Evolutionary conservation across 2,888 invertebrate genomes (phyloP).

Genomic region (Aethes cnicana): DNA sequence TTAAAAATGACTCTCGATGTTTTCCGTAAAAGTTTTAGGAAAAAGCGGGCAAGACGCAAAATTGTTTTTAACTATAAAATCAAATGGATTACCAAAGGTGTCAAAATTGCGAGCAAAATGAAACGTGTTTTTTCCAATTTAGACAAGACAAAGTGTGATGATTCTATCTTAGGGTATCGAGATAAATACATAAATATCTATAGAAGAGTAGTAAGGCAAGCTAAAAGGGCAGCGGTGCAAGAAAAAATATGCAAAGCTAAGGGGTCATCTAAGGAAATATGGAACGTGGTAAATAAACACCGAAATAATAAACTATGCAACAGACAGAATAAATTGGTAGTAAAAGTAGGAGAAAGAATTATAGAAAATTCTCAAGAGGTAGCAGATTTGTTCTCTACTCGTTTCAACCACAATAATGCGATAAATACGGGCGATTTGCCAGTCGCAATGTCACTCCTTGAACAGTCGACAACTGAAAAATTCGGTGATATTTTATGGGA

Average conservation of each 20-base stretch:
- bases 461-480: neutral
- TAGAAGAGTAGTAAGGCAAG: slow-evolving; percentile 1
- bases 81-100: neutral
- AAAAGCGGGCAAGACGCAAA: neutral
- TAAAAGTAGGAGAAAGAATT: neutral
- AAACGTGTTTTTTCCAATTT: neutral
- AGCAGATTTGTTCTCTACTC: neutral
- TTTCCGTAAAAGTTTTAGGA: neutral
- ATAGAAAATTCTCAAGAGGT: neutral
- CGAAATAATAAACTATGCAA: neutral
- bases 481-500: neutral
- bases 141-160: neutral
- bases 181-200: neutral
- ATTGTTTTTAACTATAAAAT: neutral
- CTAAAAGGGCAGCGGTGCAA: neutral
- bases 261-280: neutral
- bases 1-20: neutral
- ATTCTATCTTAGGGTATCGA: neutral
- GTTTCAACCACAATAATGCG: neutral
- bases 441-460: neutral
- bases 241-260: neutral
- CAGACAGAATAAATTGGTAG: neutral
- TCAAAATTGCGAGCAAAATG: neutral
- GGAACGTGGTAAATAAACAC: neutral
- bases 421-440: neutral